These are phyloP conservation scores for Drosophila macrothrix DNA, from an alignment of 2,888 invertebrate genomes.

Conservation along the genomic window DNA sequence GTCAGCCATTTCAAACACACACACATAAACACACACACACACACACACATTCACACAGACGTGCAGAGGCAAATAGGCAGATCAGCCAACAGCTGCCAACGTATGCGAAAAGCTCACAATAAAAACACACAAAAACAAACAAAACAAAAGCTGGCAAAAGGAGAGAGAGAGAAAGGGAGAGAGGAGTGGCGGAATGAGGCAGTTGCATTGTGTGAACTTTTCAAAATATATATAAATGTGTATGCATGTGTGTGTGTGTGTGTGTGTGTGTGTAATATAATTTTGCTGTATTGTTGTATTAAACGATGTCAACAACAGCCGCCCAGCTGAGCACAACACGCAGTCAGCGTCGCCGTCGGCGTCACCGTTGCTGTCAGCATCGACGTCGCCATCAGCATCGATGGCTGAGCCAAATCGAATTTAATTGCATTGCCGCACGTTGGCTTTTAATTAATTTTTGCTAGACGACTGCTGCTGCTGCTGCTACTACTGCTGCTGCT, in stretches of 20 bases:
- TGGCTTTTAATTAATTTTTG: constrained; percentile 80
- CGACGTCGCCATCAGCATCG: constrained; percentile 24
- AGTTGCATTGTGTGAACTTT: constrained; percentile 73
- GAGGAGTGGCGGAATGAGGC: constrained; percentile 13
- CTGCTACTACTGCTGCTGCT: constrained; percentile 32
- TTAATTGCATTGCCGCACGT: constrained; percentile 81
- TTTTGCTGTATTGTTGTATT: constrained; percentile 79
- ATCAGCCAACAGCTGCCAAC: constrained; percentile 76
- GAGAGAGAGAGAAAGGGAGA: not conserved
- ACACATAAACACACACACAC: constrained; percentile 25
- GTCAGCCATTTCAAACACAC: constrained; percentile 56
- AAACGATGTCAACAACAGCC: constrained; percentile 82
- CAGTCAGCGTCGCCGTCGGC: constrained; percentile 14
- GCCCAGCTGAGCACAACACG: constrained; percentile 67
- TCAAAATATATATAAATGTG: constrained; percentile 10
- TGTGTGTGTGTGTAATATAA: constrained; percentile 64
- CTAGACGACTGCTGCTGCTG: constrained; percentile 61
- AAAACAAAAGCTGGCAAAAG: constrained; percentile 58
- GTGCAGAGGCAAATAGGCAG: constrained; percentile 68
- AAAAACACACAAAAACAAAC: constrained; percentile 68
- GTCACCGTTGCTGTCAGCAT: constrained; percentile 18
- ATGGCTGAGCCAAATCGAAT: constrained; percentile 72
- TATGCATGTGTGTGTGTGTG: constrained; percentile 9
- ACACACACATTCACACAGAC: not conserved
- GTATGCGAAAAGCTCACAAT: constrained; percentile 59